These are phyloP conservation scores for Dolichallabes microphthalmus DNA, from an alignment of 2,113 vertebrate genomes.

Conservation along the genomic window DNA sequence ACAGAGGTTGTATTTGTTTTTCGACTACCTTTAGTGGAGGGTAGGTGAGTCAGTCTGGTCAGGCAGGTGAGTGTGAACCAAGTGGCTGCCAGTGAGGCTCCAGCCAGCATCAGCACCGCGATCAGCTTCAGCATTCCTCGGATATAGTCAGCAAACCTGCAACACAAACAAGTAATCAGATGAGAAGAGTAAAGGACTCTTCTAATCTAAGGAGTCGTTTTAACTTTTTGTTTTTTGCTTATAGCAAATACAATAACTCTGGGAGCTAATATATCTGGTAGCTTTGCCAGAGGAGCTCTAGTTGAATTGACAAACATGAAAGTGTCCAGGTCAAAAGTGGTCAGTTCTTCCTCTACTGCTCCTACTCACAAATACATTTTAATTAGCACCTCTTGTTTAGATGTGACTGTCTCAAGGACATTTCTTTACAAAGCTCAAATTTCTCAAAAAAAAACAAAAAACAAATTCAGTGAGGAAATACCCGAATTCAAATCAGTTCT, in stretches of 20 bases:
- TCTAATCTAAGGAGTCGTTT: conserved; percentile 29
- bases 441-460: not conserved
- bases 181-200: conserved; percentile 35
- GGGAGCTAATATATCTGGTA: conserved; percentile 30
- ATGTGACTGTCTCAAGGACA: conserved; percentile 31
- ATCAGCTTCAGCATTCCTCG: conserved; percentile 96
- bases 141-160: conserved; percentile 96
- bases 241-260: not conserved
- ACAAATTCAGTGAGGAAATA: conserved; percentile 8
- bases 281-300: conserved; percentile 2
- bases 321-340: conserved; percentile 9
- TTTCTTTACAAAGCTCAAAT: conserved; percentile 1
- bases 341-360: not conserved
- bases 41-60: conserved; percentile 86
- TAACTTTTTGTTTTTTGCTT: conserved; percentile 4
- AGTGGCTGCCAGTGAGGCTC: conserved; percentile 87
- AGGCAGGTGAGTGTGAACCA: conserved; percentile 97
- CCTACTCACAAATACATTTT: conserved; percentile 22
- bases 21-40: conserved; percentile 86
- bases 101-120: conserved; percentile 91
- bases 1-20: conserved; percentile 4
- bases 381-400: conserved; percentile 29
- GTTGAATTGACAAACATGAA: conserved; percentile 16
- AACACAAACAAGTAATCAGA: conserved; percentile 24
- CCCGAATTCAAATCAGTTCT: conserved; percentile 17